A percentile compares a stretch with the other conserved stretches of the same genome.
Evolutionary conservation across 2,888 invertebrate species (phyloP).

Genomic region (Pelosia muscerda): DNA sequence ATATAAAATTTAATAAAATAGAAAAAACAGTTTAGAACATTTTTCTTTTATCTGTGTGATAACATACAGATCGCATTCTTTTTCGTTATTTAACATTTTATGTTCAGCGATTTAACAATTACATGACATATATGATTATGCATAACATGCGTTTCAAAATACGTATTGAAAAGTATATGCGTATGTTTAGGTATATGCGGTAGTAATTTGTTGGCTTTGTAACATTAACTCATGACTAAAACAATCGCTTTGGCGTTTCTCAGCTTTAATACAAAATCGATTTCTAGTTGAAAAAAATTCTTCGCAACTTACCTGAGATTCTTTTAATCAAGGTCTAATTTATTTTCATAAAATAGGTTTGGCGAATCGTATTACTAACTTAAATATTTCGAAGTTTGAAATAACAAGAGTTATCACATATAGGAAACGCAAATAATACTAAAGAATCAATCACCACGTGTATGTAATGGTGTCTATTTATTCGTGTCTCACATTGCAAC

Average conservation of each 20-base stretch:
- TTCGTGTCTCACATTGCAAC: conserved; percentile 78
- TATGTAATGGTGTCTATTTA: conserved; percentile 81
- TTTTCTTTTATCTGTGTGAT: neutral
- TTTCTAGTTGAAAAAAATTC: too few relatives aligned
- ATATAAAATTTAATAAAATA: conserved; percentile 6
- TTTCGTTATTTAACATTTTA: too few relatives aligned
- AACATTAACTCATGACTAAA: too few relatives aligned
- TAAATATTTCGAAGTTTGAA: neutral
- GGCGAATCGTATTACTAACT: too few relatives aligned
- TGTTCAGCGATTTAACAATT: too few relatives aligned
- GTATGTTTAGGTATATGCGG: too few relatives aligned
- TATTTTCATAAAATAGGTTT: neutral
- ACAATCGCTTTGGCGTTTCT: too few relatives aligned
- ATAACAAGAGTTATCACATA: conserved; percentile 27
- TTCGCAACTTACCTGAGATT: neutral
- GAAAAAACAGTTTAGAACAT: neutral
- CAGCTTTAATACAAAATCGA: too few relatives aligned
- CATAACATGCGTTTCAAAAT: too few relatives aligned
- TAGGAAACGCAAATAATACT: conserved; percentile 47
- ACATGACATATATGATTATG: too few relatives aligned
- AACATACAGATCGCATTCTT: neutral
- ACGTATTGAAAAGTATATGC: too few relatives aligned
- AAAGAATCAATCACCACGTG: conserved; percentile 74
- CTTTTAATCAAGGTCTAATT: neutral
- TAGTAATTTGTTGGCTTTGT: too few relatives aligned